Evolutionary conservation across 2,888 invertebrate genomes (phyloP).

Genomic region (Ecliptopera silaceata): DNA sequence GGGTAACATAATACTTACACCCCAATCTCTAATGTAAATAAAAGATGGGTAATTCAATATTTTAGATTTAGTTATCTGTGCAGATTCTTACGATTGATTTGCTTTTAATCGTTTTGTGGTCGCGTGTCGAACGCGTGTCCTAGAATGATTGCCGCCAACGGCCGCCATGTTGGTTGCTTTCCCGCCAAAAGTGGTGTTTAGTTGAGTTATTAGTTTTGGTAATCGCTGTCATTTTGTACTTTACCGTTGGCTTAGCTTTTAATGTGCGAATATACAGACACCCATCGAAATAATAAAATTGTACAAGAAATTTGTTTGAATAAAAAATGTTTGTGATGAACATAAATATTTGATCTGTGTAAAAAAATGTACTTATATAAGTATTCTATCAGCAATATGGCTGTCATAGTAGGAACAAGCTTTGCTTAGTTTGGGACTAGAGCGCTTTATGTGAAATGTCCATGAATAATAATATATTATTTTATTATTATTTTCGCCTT

Average conservation of each 20-base stretch:
- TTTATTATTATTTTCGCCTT: no score
- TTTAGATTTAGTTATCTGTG: conserved; percentile 68
- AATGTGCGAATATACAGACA: conserved; percentile 8
- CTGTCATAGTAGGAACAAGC: no score
- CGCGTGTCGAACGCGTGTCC: conserved; percentile 73
- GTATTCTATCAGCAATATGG: no score
- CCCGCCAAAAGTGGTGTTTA: conserved; percentile 34
- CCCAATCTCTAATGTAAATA: conserved; percentile 79
- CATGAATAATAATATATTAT: no score
- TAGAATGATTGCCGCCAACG: conserved; percentile 45
- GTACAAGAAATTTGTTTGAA: no score
- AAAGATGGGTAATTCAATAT: conserved; percentile 75
- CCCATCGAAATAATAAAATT: background rate
- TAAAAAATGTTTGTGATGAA: no score
- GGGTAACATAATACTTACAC: conserved; percentile 63
- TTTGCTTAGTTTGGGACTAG: no score
- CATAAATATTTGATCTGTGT: no score
- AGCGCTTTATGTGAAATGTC: no score
- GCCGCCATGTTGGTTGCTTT: conserved; percentile 53
- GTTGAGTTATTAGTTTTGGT: conserved; percentile 48
- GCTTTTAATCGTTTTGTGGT: conserved; percentile 58
- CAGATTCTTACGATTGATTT: conserved; percentile 62
- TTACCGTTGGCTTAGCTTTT: conserved; percentile 46
- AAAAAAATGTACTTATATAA: no score
- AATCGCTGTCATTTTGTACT: conserved; percentile 60